Evolutionary conservation across 1,140 invertebrate species (phyloP), one percentile per base, ranked within the genome.

Genomic region (Drosophila equinoxialis): DNA sequence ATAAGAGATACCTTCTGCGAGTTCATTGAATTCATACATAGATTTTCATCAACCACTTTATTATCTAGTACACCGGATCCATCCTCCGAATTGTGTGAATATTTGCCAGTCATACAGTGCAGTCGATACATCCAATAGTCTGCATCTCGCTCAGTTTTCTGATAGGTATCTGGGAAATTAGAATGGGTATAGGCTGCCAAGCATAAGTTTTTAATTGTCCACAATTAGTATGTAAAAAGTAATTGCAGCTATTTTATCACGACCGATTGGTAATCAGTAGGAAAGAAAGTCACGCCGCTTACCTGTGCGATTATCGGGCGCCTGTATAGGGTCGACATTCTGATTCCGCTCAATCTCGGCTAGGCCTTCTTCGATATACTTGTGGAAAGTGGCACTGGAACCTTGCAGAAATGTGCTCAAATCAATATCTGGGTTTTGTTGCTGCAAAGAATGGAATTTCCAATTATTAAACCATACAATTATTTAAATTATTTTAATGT

Each of bases 361-460:
- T 41, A 99, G 93, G 4, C 97, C 97, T 67, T 96, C 94, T 86
- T 97, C 96, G 79, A 99, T 97, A 90, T 97, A 99, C 79, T 97
- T 96, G 92, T 98, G 96, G 93, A 99, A 98, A 92, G 96, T 97
- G 84, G 96, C 95, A 55, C 97, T 98, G 1, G 97, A 96, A 79
- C 96, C 97, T 75, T 96, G 95, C 81, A 99, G 94, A 91, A 97
- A 98, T 35, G 96, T 96, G 91, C 97, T 96, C n/a, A 98, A 94
- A 91, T 98, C 97, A 17, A 97, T 96, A 74, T 98, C 96, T 0
- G 98, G 98, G 93, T 98, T 95, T 91, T 97, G 95, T 84, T 96
- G 94, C 93, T 97, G 17, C 6, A 75, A 10, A 41, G 1, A 13
- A 13, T 33, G 48, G 11, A 23, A 58, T 39, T 39, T 39, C 33